Conservation (phyloP, 2,888 invertebrate species). For the Rutpela maculata region DNA sequence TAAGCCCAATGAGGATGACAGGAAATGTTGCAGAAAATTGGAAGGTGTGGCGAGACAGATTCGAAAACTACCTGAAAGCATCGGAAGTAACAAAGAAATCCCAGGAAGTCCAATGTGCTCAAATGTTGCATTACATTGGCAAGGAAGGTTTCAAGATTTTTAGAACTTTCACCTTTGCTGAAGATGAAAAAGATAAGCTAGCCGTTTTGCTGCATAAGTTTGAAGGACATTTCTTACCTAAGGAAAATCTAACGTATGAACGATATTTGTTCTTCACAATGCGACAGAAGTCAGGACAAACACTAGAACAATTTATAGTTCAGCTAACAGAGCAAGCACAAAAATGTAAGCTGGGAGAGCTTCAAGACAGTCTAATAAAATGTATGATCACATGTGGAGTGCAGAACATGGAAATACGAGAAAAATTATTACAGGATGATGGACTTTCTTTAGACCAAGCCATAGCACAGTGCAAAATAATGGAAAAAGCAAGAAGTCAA, state of each 20-base stretch:
- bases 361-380: constrained; percentile 26
- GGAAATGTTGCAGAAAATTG: no score
- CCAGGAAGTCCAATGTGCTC: constrained; percentile 55
- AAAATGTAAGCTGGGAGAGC: constrained; percentile 14
- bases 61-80: constrained; percentile 53
- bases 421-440: constrained; percentile 36
- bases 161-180: constrained; percentile 51
- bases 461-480: constrained; percentile 13
- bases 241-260: constrained; percentile 53
- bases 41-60: constrained; percentile 11
- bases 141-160: constrained; percentile 57
- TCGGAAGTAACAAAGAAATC: constrained; percentile 52
- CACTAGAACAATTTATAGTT: constrained; percentile 24
- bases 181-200: constrained; percentile 48
- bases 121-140: constrained; percentile 58
- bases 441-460: constrained; percentile 24
- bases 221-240: constrained; percentile 53
- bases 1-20: no score
- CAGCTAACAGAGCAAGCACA: constrained; percentile 27
- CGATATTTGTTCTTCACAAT: constrained; percentile 53
- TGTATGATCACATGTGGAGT: constrained; percentile 39
- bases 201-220: constrained; percentile 49
- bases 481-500: constrained; percentile 10
- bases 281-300: constrained; percentile 27
- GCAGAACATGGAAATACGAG: constrained; percentile 11